These are phyloP conservation scores for Pionites leucogaster DNA, from an alignment of 2,113 vertebrate genomes.

Conservation along the genomic window DNA sequence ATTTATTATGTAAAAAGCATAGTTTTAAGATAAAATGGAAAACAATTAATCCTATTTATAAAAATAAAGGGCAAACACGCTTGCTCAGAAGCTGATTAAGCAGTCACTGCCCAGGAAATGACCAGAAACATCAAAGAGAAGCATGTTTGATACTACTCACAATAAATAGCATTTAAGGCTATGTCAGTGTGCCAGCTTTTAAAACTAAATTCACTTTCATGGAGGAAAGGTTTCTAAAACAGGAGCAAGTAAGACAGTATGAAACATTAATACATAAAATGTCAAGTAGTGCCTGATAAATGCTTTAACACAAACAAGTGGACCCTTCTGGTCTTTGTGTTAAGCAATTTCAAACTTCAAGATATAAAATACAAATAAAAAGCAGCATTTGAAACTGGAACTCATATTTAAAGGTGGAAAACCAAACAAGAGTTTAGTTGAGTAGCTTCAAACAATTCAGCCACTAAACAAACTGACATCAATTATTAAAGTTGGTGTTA, in stretches of 20 bases:
- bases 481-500: not conserved
- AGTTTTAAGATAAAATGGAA: not conserved
- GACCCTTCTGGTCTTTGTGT: not conserved
- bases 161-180: not conserved
- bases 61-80: not conserved
- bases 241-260: not conserved
- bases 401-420: not conserved
- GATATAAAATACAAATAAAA: not conserved
- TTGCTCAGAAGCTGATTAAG: not conserved
- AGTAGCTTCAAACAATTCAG: not conserved
- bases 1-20: not conserved
- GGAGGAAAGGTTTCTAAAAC: not conserved
- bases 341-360: not conserved
- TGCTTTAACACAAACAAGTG: not conserved
- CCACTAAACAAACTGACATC: not conserved
- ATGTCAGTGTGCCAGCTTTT: not conserved
- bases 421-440: not conserved
- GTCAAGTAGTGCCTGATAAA: not conserved
- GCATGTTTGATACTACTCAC: not conserved
- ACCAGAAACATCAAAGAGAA: not conserved
- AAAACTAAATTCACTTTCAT: not conserved
- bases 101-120: not conserved
- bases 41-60: not conserved
- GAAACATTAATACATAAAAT: not conserved
- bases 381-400: not conserved